Base-by-base conservation (phyloP, 2,113 vertebrate species). In the Bubalus kerabau region DNA sequence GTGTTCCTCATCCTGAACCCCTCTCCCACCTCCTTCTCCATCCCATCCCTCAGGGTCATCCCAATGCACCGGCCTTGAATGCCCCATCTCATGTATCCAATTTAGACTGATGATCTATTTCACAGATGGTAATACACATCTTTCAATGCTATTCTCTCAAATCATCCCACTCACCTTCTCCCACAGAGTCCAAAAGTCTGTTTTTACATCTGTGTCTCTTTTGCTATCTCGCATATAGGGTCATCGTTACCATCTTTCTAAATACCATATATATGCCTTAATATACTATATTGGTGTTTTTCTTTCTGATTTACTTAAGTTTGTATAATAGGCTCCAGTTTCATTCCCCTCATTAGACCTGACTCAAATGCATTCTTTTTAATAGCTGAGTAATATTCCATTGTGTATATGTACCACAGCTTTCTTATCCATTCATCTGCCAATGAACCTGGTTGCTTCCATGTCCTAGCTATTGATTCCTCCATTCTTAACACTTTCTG, bases 31-130 rank as follows among this genome's bases (percentile, higher is more conserved):
- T 6, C n/a, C 19, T 19, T 71, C n/a, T 5, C n/a, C 0, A 1
- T 36, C n/a, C 64, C n/a, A 23, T 71, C 19, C n/a, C n/a, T 71
- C n/a, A 21, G n/a, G 19, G 4, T 23, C 32, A 36, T 71, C n/a
- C n/a, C n/a, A 23, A 19, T 71, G n/a, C 64, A 71, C n/a, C 0
- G 0, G 19, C 19, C 64, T 17, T 36, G n/a, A 36, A 19, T 0
- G 2, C 17, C 64, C 64, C 21, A 19, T 71, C 64, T 71, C n/a
- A 71, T 21, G n/a, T n/a, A 71, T 23, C 4, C 0, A 71, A 12
- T 36, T 4, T 71, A n/a, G 9, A 71, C n/a, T 71, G 64, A 11
- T 0, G 9, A 71, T 71, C 9, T 36, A 6, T 71, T 71, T 71
- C n/a, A 71, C 9, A 6, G 11, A 71, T 36, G n/a, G 16, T 36